Evolutionary conservation across 2,797 vertebrate species (phyloP).

Genomic region (Malurus leucopterus): DNA sequence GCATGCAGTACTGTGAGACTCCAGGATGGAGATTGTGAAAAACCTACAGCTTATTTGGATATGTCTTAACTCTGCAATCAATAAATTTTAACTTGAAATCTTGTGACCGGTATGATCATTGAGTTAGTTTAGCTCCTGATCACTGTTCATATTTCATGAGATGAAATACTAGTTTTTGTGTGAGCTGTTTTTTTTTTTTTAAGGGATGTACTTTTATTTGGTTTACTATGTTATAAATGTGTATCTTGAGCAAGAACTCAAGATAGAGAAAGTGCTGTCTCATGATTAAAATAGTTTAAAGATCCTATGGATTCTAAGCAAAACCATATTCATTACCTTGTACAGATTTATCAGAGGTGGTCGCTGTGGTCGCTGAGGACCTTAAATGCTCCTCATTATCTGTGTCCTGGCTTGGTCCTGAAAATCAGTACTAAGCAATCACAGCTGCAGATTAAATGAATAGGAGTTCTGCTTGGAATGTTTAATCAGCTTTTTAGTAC

Average conservation of each 20-base stretch:
- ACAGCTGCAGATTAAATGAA: conserved; percentile 37
- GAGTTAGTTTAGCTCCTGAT: background rate
- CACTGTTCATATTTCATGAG: background rate
- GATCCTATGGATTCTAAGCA: background rate
- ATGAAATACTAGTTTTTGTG: background rate
- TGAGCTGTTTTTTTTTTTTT: background rate
- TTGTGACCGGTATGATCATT: background rate
- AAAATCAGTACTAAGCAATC: background rate
- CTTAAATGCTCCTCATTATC: background rate
- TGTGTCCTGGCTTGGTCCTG: background rate
- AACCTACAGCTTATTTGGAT: background rate
- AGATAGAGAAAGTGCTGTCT: background rate
- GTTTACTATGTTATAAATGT: background rate
- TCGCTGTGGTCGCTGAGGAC: background rate
- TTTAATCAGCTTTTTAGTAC: conserved; percentile 28
- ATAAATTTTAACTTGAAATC: background rate
- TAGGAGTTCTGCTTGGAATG: conserved; percentile 9
- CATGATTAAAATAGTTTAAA: background rate
- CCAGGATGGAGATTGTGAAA: background rate
- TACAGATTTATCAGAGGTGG: background rate
- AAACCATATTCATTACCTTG: background rate
- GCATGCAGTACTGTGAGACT: background rate
- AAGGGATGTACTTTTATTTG: background rate
- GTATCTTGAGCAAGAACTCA: background rate
- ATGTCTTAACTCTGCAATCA: background rate